A percentile compares a stretch with the other conserved stretches of the same genome.
phyloP scores from a whole-genome alignment of 2,797 vertebrate genomes.

The Channa striata region DNA sequence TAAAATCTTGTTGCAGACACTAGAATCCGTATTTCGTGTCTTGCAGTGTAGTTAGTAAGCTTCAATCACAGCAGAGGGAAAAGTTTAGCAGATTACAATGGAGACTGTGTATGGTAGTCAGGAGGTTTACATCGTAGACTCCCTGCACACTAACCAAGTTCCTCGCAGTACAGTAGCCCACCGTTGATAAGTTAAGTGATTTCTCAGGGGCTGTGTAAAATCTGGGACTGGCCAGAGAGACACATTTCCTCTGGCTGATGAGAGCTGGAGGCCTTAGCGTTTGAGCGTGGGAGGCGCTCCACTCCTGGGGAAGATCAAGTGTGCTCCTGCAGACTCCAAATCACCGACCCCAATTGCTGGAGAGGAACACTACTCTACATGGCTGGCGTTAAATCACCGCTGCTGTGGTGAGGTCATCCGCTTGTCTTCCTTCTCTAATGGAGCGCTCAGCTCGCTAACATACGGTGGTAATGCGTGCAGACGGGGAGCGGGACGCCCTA shows the following conservation, averaged over 20 bases:
- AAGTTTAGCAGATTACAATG: slow-evolving; percentile 61
- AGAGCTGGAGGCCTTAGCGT: slow-evolving; percentile 73
- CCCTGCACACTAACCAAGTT: slow-evolving; percentile 59
- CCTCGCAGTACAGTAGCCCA: slow-evolving; percentile 80
- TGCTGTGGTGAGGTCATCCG: slow-evolving; percentile 81
- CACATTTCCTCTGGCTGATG: slow-evolving; percentile 81
- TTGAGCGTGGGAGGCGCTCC: slow-evolving; percentile 76
- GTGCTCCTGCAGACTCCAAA: slow-evolving; percentile 78
- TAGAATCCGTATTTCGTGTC: slow-evolving; percentile 30
- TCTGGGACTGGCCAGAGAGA: slow-evolving; percentile 72
- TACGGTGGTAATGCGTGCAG: slow-evolving; percentile 77
- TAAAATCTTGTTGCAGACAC: slow-evolving; percentile 20
- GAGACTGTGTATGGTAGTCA: slow-evolving; percentile 59
- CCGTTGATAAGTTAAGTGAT: slow-evolving; percentile 81
- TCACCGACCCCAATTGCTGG: slow-evolving; percentile 73
- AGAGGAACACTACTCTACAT: slow-evolving; percentile 69
- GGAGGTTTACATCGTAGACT: slow-evolving; percentile 60
- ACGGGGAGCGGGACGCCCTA: slow-evolving; percentile 64
- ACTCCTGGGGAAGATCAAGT: slow-evolving; percentile 82
- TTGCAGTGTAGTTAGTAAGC: slow-evolving; percentile 41
- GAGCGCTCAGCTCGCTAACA: slow-evolving; percentile 77
- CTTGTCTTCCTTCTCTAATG: slow-evolving; percentile 76
- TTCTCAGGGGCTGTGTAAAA: slow-evolving; percentile 83
- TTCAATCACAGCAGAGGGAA: slow-evolving; percentile 52
- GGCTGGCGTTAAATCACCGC: slow-evolving; percentile 80